Evolutionary conservation across 1,140 invertebrate species (phyloP), one percentile per base, ranked within the genome.

Genomic region (Pogonomyrmex barbatus): DNA sequence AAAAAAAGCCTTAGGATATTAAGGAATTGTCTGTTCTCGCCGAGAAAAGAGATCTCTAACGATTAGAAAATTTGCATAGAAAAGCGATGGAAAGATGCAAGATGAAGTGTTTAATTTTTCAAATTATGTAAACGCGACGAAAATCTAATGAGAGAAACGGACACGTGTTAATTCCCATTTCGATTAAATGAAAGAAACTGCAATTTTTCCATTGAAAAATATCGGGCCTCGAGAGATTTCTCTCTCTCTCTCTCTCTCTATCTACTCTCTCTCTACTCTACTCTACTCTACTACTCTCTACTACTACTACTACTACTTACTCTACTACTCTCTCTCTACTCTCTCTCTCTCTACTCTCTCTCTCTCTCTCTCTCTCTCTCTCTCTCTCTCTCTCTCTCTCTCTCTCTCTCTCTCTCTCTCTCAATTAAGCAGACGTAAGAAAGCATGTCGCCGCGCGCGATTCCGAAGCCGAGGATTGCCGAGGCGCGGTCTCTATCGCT

Each of bases 121-220:
- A n/a, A 12, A 42, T 6, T 33, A 39, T 10, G 42, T 78, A 24
- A 63, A n/a, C 17, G 12, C 5, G n/a, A 54, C 45, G 12, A 6
- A 30, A 79, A 67, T 78, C 33, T 50, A 47, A 39, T 30, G 17
- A 30, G 4, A 54, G 33, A 73, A 73, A n/a, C 39, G 14, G 39
- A 10, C n/a, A 77, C 10, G 47, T 6, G 14, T 47, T 76, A 76
- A 76, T 76, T 76, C 14, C 5, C 39, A 62, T 47, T 14, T 33
- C 62, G 10, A 78, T 50, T 60, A 60, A 76, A 58, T 4, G 24
- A 45, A 58, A 10, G 3, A 45, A 76, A 10, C 60, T 24, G 39
- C 1, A 24, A 58, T 42, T 6, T 75, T 42, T 3, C 36, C 36
- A 4, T 14, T 50, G 6, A 36, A 52, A 52, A 12, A 1, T 42